Evolutionary conservation across 2,113 vertebrate species (phyloP), one percentile per base, ranked within the genome.

Genomic region (Sinocyclocheilus rhinocerous): DNA sequence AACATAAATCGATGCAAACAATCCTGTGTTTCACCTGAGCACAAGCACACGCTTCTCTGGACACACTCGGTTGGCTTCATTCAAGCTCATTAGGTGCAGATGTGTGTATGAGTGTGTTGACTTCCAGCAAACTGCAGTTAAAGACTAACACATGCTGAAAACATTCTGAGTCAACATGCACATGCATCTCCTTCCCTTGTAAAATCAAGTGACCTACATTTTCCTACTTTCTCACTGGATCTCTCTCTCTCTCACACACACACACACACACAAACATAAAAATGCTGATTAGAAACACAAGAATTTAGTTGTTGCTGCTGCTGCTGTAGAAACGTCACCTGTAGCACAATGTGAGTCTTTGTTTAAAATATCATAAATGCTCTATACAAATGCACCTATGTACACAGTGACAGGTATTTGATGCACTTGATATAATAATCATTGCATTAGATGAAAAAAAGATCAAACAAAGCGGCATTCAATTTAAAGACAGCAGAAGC

Each of bases 201-300:
- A 73, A 83, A 72, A 57, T 6, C 69, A 67, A 73, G 12, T 73
- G 82, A 84, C 67, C 82, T 73, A 73, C 12, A 84, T 84, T 84
- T 59, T 73, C 42, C 5, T 10, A 22, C 80, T 20, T 69, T 83
- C 50, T 29, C 18, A 82, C 20, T 82, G 18, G 11, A 36, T 69
- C 15, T 69, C 15, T 8, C n/a, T 8, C n/a, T 29, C 63, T 13
- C 10, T 0, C 61, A 5, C 78, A 61, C 22, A 78, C 13, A 81
- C 22, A 63, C n/a, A 82, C 67, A 48, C 80, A 82, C 5, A 81
- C 10, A 83, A 0, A 83, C 42, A 67, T 4, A 55, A 1, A 72
- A 33, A 52, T 26, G 11, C 24, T 36, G 48, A 36, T 52, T 26
- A 55, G 10, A 55, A 83, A 70, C 63, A 45, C 61, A 83, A 69